phyloP scores from a whole-genome alignment of 1,140 invertebrate genomes.

The Microplitis demolitor region DNA sequence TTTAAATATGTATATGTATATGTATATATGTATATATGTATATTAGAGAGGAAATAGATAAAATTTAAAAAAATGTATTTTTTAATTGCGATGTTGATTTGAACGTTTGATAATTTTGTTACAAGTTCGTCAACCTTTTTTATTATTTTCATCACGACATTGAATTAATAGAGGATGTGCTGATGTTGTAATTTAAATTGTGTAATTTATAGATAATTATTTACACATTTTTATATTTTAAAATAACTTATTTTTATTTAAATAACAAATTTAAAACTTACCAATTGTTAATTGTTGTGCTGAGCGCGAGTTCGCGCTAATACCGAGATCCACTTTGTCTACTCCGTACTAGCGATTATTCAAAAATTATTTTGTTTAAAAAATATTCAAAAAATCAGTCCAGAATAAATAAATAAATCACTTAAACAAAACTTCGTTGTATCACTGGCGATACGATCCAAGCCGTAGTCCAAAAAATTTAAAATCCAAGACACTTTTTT shows the following conservation, averaged over 20 bases:
- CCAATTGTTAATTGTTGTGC: slow-evolving; percentile 56
- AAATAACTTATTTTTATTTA: not conserved
- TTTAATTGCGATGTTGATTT: not conserved
- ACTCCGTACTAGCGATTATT: not conserved
- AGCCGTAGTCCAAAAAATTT: no score
- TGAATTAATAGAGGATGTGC: slow-evolving; percentile 10
- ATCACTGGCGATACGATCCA: not conserved
- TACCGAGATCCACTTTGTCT: slow-evolving; percentile 52
- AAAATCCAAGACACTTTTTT: not conserved
- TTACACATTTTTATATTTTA: no score
- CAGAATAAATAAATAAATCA: not conserved
- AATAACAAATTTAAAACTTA: slow-evolving; percentile 40
- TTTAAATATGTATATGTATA: not conserved
- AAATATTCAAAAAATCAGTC: not conserved
- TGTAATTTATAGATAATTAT: not conserved
- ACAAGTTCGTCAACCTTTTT: slow-evolving; percentile 2
- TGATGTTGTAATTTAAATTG: not conserved
- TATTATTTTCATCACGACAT: slow-evolving; percentile 8
- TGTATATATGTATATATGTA: not conserved
- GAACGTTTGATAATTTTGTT: not conserved
- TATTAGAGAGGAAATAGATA: not conserved
- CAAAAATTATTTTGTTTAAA: not conserved
- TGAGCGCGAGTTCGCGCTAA: slow-evolving; percentile 36
- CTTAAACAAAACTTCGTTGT: not conserved
- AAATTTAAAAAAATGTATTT: not conserved